Base-by-base conservation (phyloP, 2,888 invertebrate species). In the Branchipolynoe longqiensis region DNA sequence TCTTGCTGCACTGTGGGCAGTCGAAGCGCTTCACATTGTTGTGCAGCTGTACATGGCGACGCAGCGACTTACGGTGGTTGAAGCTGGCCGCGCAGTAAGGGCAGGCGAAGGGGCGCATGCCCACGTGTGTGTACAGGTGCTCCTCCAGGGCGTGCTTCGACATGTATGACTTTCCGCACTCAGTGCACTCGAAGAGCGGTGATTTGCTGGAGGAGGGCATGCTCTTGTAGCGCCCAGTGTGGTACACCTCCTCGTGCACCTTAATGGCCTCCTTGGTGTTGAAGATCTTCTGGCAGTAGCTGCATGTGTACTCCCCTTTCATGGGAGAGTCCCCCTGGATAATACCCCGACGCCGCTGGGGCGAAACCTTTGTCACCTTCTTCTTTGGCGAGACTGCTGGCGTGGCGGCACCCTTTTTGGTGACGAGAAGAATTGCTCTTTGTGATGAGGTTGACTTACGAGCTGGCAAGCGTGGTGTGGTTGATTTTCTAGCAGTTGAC, bases 51-150 rank as follows among this genome's bases (percentile, higher is more conserved):
- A 84, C 38, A 36, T 84, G 84, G n/a, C 84, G 84, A 3, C 84
- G 64, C 33, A 84, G 48, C 41, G 84, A 84, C 84, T 84, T 84
- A 36, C 84, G 84, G 48, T 84, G 84, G 69, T 84, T 84, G 73
- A 84, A 84, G 41, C 84, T 84, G 69, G 62, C 84, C 0, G 84
- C 62, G 33, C 84, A 84, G 64, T 33, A 54, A n/a, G 59, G 69
- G 62, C 84, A 84, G 73, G 84, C 59, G 64, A 84, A 84, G 38
- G 84, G 84, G 28, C 84, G 69, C 62, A 62, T 84, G 31, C 84
- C 84, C 12, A 84, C 84, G 25, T 84, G 84, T 28, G 59, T 84
- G 69, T 84, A 84, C 8, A 84, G 59, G 22, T 84, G 84, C 54
- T 84, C 84, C 73, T 84, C 84, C 48, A 84, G 73, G 69, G 62